Evolutionary conservation across 2,888 invertebrate species (phyloP).

Genomic region (Malachius bipustulatus): DNA sequence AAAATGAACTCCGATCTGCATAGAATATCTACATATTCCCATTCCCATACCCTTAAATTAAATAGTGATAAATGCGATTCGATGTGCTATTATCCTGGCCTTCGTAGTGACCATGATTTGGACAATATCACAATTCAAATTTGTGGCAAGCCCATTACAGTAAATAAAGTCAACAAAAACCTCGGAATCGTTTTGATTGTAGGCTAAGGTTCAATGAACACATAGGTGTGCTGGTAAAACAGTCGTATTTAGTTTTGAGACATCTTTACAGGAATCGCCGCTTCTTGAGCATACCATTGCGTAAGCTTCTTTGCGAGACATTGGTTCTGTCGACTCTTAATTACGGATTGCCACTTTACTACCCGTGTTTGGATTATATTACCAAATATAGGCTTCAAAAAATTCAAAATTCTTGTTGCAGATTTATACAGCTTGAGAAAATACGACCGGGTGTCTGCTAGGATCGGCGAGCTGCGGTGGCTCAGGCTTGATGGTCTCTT

Average conservation of each 20-base stretch:
- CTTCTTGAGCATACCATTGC: not conserved
- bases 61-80: too few species aligned
- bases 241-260: not conserved
- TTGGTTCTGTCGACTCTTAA: not conserved
- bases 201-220: not conserved
- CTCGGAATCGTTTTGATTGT: not conserved
- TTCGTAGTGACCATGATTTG: too few species aligned
- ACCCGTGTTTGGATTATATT: constrained; percentile 1
- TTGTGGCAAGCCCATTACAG: not conserved
- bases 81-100: too few species aligned
- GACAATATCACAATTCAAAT: too few species aligned
- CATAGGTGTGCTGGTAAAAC: not conserved
- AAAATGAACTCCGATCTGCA: too few species aligned
- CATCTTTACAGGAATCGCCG: not conserved
- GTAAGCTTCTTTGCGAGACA: not conserved
- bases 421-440: constrained; percentile 1
- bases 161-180: not conserved
- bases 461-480: too few species aligned
- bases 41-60: not conserved
- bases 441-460: too few species aligned
- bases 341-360: not conserved
- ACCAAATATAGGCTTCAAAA: not conserved
- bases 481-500: too few species aligned
- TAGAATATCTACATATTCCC: too few species aligned
- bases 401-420: not conserved